Evolutionary conservation across 2,797 vertebrate species (phyloP), one percentile per base, ranked within the genome.

Genomic region (Mus minutoides): DNA sequence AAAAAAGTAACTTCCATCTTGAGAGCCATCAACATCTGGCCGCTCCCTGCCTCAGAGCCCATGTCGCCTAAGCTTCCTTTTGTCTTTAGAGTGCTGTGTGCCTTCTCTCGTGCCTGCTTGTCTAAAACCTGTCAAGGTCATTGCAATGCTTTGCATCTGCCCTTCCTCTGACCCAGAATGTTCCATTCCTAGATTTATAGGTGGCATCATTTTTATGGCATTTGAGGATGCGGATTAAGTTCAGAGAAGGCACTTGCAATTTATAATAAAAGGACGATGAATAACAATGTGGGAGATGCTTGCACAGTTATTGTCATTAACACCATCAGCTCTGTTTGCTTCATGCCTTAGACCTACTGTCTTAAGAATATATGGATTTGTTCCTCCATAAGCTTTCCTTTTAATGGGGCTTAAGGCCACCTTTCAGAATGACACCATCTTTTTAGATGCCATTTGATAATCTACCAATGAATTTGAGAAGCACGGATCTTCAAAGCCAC

Each of bases 221-320:
- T n/a, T 88, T 83, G 52, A 82, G 22, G 14, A 22, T 76, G 2
- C 62, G 40, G 56, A 49, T 73, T 79, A 88, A 85, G 52, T 88
- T 93, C 69, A 69, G 58, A 89, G 76, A 95, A 92, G 58, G 85
- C 22, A n/a, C 75, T 88, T 92, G 31, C n/a, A 22, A 29, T 29
- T 56, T 75, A 19, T 31, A 79, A 77, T 37, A 73, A 92, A 86
- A 73, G 31, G 69, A 54, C 10, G 67, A 71, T 71, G 60, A 87
- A 87, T 14, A 49, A 67, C 4, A 43, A 46, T 8, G 82, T 78
- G 13, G 75, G 85, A 79, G 6, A n/a, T 73, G 26, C 7, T 83
- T 62, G 17, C 16, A 40, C 16, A 34, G 34, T 69, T 54, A 40
- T n/a, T 85, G 37, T 49, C 40, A 0, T 90, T 90, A 71, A 37